Base-by-base conservation (phyloP, 2,113 vertebrate species). In the Bufo gargarizans region DNA sequence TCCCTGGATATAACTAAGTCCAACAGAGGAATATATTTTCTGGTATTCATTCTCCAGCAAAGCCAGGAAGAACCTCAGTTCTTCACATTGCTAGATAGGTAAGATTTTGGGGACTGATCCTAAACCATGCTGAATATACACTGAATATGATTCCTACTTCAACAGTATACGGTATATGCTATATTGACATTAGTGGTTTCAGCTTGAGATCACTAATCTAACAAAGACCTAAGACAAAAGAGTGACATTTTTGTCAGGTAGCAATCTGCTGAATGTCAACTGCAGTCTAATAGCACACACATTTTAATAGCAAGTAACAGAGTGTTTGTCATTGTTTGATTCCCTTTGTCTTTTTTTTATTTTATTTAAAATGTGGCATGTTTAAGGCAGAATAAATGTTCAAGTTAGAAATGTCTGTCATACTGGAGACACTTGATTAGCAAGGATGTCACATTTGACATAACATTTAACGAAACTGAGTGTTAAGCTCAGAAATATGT, bases 161-260 rank as follows among this genome's bases (percentile, higher is more conserved):
- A 33, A 33, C 33, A 33, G 33, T 10, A 58, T 58, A 58, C 56
- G 33, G 33, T 33, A 33, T 58, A 6, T 3, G 7, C 8, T 61
- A 58, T 58, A 58, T 58, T 61, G 10, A 50, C 16, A 63, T 82
- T 82, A 61, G 58, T 65, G 45, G 59, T 65, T 82, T 82, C 79
- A 81, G 58, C 56, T 81, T 61, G 58, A 82, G 59, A 20, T 82
- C 59, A 82, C 65, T 71, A 22, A 84, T 84, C 20, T 10, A 84
- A 22, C 82, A 53, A 19, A 20, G 19, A 50, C 45, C 3, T 65
- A 45, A 65, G 17, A 82, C 59, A 65, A 67, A 65, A n/a, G 81
- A 67, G n/a, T 84, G 82, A 49, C 65, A 83, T 84, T 84, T 84
- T 6, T 71, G 63, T 84, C 82, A 84, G 59, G 63, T 84, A 84